Percentiles rank a stretch among this genome's conserved stretches.
Evolutionary conservation across 1,140 invertebrate species (phyloP).

Genomic region (Coelopa frigida): DNA sequence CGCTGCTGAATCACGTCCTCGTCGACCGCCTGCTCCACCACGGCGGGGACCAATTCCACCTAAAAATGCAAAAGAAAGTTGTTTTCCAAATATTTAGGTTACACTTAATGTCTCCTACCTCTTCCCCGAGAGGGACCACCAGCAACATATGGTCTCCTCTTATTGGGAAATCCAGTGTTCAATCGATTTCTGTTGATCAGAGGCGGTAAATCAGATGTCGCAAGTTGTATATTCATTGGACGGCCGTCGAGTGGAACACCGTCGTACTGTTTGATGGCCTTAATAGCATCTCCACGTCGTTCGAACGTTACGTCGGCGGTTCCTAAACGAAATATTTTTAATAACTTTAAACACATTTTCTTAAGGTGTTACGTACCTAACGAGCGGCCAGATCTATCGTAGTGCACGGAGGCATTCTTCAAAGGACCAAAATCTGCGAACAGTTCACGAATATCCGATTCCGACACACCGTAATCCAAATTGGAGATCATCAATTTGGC

Average conservation of each 20-base stretch:
- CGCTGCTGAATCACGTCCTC: conserved; percentile 38
- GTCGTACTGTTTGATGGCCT: conserved; percentile 94
- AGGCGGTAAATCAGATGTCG: background rate
- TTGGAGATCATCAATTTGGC: background rate
- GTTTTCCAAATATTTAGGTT: background rate
- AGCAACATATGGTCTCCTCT: no score
- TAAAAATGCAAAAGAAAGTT: background rate
- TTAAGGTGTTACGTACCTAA: background rate
- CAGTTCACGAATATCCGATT: background rate
- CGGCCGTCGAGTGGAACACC: conserved; percentile 88
- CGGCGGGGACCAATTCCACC: background rate
- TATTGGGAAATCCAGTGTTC: no score
- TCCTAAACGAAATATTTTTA: conserved; percentile 46
- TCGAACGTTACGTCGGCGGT: conserved; percentile 93
- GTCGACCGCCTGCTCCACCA: background rate
- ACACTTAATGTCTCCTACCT: background rate
- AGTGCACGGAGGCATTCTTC: background rate
- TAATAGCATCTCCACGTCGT: conserved; percentile 76
- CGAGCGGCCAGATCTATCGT: background rate
- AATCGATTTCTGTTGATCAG: no score
- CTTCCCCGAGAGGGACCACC: background rate
- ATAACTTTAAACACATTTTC: background rate
- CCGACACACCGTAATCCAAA: background rate
- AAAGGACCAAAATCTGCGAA: background rate
- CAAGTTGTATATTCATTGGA: conserved; percentile 61